phyloP scores from a whole-genome alignment of 2,888 invertebrate species.

The Drosophila fungiperda region DNA sequence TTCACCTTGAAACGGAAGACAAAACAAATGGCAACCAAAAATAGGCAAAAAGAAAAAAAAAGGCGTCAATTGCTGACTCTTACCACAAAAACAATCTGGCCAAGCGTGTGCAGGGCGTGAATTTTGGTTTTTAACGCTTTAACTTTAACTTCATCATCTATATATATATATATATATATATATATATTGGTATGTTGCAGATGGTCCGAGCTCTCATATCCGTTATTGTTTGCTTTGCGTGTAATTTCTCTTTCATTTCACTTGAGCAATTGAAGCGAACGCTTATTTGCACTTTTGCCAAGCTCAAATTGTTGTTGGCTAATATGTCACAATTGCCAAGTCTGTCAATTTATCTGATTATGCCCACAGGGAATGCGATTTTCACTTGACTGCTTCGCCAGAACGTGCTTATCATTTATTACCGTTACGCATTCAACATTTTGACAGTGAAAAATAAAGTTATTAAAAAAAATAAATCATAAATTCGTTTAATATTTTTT shows the following conservation, averaged over 20 bases:
- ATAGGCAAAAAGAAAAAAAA: conserved; percentile 26
- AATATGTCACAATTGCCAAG: conserved; percentile 82
- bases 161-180: conserved; percentile 46
- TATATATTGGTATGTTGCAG: conserved; percentile 17
- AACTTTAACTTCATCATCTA: conserved; percentile 33
- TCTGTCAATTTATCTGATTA: conserved; percentile 63
- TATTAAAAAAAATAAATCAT: background rate
- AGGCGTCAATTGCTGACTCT: conserved; percentile 39
- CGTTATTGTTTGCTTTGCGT: conserved; percentile 72
- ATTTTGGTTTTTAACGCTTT: conserved; percentile 32
- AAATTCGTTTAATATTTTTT: background rate
- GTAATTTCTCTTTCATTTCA: conserved; percentile 84
- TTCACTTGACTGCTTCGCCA: conserved; percentile 54
- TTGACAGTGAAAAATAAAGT: background rate
- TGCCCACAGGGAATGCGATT: conserved; percentile 30
- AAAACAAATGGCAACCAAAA: conserved; percentile 17
- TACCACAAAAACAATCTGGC: conserved; percentile 27
- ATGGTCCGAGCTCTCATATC: conserved; percentile 45
- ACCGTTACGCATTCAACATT: conserved; percentile 24
- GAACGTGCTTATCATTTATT: conserved; percentile 68
- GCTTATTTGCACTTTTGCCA: conserved; percentile 83
- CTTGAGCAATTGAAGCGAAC: conserved; percentile 80
- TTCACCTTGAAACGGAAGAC: conserved; percentile 72
- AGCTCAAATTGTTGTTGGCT: conserved; percentile 83
- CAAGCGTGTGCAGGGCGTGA: conserved; percentile 31